Conservation (phyloP, 2,797 vertebrate genomes). For the Periparus ater region DNA sequence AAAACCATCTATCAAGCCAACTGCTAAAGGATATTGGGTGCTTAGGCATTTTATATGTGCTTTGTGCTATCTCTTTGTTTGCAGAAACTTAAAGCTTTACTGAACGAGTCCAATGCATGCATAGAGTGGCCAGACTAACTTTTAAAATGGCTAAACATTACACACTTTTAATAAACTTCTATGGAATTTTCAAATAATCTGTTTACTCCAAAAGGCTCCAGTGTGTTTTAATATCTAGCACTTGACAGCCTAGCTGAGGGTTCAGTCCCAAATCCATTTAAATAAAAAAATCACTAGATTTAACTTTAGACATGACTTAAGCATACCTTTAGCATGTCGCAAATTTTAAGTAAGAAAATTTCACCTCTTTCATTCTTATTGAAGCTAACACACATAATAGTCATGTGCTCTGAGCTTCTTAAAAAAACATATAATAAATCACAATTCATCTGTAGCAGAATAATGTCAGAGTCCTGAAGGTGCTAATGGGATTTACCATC, state of each 20-base stretch:
- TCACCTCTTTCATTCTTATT: neutral
- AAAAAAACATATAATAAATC: neutral
- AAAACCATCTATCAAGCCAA: neutral
- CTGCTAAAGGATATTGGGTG: neutral
- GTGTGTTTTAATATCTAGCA: neutral
- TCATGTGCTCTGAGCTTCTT: neutral
- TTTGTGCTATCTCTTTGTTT: neutral
- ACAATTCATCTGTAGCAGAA: neutral
- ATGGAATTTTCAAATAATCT: neutral
- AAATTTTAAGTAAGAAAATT: neutral
- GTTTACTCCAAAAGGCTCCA: neutral
- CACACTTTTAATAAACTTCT: neutral
- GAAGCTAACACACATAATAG: neutral
- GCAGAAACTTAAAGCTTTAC: neutral
- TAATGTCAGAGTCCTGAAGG: neutral
- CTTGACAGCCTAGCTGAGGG: neutral
- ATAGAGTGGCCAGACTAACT: neutral
- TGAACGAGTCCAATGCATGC: neutral
- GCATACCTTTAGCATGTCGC: neutral
- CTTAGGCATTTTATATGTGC: neutral
- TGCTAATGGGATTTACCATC: no score
- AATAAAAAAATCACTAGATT: neutral
- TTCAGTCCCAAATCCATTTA: neutral
- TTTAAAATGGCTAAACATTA: neutral
- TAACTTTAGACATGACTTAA: neutral